phyloP scores from a whole-genome alignment of 2,113 vertebrate species.

The Noctilio leporinus region DNA sequence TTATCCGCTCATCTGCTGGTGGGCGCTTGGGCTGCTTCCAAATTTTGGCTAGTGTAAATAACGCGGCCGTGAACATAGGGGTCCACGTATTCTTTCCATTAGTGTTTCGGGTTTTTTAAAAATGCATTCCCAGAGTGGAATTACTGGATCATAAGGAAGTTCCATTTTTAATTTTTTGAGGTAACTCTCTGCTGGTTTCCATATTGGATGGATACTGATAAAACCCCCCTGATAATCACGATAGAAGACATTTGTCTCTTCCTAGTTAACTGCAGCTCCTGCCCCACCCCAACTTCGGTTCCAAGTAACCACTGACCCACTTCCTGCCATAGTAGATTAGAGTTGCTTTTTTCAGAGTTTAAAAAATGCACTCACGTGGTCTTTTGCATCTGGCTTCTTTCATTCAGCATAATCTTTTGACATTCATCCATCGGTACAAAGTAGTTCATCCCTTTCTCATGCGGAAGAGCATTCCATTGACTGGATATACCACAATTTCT shows the following conservation, averaged over 20 bases:
- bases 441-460: neutral
- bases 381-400: neutral
- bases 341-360: neutral
- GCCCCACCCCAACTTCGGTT: neutral
- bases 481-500: neutral
- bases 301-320: neutral
- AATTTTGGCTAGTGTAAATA: too few relatives aligned
- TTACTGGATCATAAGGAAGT: too few relatives aligned
- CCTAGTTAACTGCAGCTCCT: neutral
- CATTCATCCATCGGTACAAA: neutral
- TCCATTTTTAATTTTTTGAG: too few relatives aligned
- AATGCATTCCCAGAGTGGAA: too few relatives aligned
- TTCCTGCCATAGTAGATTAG: neutral
- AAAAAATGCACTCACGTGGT: neutral
- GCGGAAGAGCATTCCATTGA: neutral
- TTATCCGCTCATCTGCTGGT: too few relatives aligned
- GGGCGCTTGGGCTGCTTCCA: too few relatives aligned
- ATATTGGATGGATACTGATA: neutral
- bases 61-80: too few relatives aligned
- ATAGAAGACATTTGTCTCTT: neutral
- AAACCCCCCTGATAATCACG: neutral
- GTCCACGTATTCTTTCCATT: too few relatives aligned
- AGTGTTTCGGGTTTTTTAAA: too few relatives aligned
- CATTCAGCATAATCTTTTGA: neutral
- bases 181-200: too few relatives aligned